phyloP scores from a whole-genome alignment of 2,113 vertebrate species.

The Damaliscus lunatus region DNA sequence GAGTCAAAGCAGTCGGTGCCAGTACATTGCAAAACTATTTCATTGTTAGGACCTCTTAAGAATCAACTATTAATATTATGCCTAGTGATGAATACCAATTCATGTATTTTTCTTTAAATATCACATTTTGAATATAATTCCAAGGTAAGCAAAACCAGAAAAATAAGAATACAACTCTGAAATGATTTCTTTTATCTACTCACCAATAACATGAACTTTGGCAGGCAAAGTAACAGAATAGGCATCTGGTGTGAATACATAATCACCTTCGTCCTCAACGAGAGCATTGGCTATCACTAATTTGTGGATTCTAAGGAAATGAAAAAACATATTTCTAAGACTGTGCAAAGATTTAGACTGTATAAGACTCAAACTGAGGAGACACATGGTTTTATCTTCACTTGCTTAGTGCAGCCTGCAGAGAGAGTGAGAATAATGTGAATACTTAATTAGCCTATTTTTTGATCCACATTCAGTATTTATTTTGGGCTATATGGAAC shows the following conservation, averaged over 20 bases:
- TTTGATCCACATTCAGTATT: not conserved
- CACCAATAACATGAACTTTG: slow-evolving; percentile 95
- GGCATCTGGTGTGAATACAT: slow-evolving; percentile 94
- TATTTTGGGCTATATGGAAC: not conserved
- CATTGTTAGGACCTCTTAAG: not conserved
- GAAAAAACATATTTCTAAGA: not conserved
- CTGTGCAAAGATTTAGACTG: not conserved
- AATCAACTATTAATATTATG: not conserved
- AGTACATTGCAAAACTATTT: not conserved
- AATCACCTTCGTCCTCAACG: slow-evolving; percentile 93
- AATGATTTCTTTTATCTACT: slow-evolving; percentile 57
- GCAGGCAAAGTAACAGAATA: slow-evolving; percentile 90
- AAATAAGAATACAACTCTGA: not conserved
- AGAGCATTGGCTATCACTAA: slow-evolving; percentile 86
- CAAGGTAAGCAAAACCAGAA: not conserved
- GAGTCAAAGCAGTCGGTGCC: not conserved
- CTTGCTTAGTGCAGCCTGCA: not conserved
- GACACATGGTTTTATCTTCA: not conserved
- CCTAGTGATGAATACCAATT: not conserved
- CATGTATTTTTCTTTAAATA: not conserved
- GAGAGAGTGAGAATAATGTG: not conserved
- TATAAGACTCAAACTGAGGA: not conserved
- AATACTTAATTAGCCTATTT: not conserved
- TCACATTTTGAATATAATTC: not conserved
- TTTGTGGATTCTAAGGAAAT: slow-evolving; percentile 87